Base-by-base conservation (phyloP, 2,113 vertebrate species). In the Casuarius casuarius region DNA sequence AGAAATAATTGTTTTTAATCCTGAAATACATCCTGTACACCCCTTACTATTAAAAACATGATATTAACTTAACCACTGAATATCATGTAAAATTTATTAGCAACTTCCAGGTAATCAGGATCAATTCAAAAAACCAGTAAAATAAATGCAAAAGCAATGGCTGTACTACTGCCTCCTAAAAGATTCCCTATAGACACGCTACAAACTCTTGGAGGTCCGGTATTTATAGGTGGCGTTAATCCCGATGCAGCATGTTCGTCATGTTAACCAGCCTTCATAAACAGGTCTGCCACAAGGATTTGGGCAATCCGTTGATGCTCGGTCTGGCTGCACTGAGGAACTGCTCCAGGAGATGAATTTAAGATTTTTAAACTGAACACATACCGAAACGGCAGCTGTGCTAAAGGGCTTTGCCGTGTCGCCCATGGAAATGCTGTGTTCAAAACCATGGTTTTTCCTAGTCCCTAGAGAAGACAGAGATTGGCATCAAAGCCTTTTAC, bases 191-290 rank as follows among this genome's bases (percentile, higher is more conserved):
- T 71, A 94, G 87, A 79, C 44, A 40, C 6, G 71, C 52, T 49
- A 78, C 20, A 73, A 84, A 44, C 10, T 86, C 84, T 83, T 91
- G 72, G 78, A 95, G 62, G 13, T 48, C 66, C 54, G 70, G 3
- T 89, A 86, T 90, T 82, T 86, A 90, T 40, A 78, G 54, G 29
- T 35, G 42, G 9, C 94, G 63, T 95, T 91, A 95, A 97, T 81
- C 97, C 77, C 67, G 12, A 91, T 31, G 61, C 73, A 93, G 74
- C 1, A 7, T 16, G 6, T 84, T 94, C 81, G 89, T 18, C 10
- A 3, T 0, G 0, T 96, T 96, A 93, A 94, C 96, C 91, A 95
- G 58, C 54, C 86, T 96, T 93, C 92, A 97, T 68, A 94, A 97
- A 96, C 19, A 92, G n/a, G 25, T 89, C 31, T 65, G 91, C 91